Conservation (phyloP, 2,888 invertebrate genomes). For the Tiliacea aurago region DNA sequence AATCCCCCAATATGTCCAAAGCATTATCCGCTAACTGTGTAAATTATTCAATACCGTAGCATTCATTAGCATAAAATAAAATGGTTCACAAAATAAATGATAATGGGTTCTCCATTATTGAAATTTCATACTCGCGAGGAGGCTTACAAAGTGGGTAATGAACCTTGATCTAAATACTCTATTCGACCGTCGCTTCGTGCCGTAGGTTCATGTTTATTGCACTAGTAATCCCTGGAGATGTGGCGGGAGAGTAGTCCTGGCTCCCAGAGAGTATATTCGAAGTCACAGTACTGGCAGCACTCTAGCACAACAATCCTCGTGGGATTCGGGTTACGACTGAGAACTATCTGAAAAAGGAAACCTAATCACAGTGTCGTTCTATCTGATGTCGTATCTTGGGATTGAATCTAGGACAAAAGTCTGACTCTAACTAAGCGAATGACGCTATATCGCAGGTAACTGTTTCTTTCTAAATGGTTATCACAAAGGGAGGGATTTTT, state of each 20-base stretch:
- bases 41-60: slow-evolving; percentile 59
- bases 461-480: slow-evolving; percentile 55
- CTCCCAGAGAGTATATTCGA: neutral
- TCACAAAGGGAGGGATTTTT: slow-evolving; percentile 59
- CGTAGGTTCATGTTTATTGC: slow-evolving; percentile 41
- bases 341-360: slow-evolving; percentile 15
- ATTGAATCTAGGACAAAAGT: slow-evolving; percentile 14
- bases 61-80: slow-evolving; percentile 67
- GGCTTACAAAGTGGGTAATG: slow-evolving; percentile 59
- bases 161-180: slow-evolving; percentile 59
- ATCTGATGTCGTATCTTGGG: neutral
- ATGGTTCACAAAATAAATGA: slow-evolving; percentile 65
- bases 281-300: slow-evolving; percentile 31
- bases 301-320: slow-evolving; percentile 18
- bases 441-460: slow-evolving; percentile 43
- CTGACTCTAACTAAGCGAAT: neutral
- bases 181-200: slow-evolving; percentile 15
- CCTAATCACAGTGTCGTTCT: slow-evolving; percentile 1
- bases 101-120: slow-evolving; percentile 61
- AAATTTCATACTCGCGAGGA: slow-evolving; percentile 60
- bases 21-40: slow-evolving; percentile 45
- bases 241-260: slow-evolving; percentile 3
- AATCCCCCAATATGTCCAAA: slow-evolving; percentile 54
- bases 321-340: neutral
- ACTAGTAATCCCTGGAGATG: slow-evolving; percentile 25